phyloP scores from a whole-genome alignment of 1,140 invertebrate genomes.

The Drosophila guanche region DNA sequence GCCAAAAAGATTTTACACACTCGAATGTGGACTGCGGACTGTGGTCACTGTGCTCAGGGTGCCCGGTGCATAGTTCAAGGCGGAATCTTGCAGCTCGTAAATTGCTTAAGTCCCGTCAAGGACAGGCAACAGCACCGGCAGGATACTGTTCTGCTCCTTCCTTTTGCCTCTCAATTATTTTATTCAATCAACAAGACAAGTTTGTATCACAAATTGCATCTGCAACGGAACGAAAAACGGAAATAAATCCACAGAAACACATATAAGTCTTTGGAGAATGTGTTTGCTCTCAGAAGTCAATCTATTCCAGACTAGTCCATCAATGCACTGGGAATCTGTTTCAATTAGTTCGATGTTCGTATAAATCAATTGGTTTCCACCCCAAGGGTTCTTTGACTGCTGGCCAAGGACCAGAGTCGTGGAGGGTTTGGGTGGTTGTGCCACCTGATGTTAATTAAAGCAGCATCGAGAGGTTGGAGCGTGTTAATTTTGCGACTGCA shows the following conservation, averaged over 20 bases:
- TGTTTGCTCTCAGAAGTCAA: no score
- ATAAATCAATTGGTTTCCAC: no score
- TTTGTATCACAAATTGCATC: no score
- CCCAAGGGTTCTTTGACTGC: background rate
- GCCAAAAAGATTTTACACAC: slow-evolving; percentile 63
- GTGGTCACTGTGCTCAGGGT: slow-evolving; percentile 25
- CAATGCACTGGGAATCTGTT: background rate
- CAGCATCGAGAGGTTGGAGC: slow-evolving; percentile 20
- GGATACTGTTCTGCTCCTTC: no score
- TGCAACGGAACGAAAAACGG: no score
- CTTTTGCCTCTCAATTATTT: no score
- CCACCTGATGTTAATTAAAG: slow-evolving; percentile 49
- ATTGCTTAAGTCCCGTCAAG: slow-evolving; percentile 44
- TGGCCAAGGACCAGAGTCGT: no score
- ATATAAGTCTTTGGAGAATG: no score
- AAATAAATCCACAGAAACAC: no score
- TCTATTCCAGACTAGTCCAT: no score
- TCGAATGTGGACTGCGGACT: slow-evolving; percentile 33
- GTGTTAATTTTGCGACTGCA: slow-evolving; percentile 47
- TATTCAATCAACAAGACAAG: no score
- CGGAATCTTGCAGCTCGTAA: slow-evolving; percentile 43
- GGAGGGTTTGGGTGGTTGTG: slow-evolving; percentile 9
- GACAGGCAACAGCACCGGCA: background rate
- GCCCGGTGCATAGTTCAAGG: slow-evolving; percentile 24
- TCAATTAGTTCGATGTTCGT: background rate